Evolutionary conservation across 2,888 invertebrate genomes (phyloP), one percentile per base, ranked within the genome.

Genomic region (Xanthia icteritia): DNA sequence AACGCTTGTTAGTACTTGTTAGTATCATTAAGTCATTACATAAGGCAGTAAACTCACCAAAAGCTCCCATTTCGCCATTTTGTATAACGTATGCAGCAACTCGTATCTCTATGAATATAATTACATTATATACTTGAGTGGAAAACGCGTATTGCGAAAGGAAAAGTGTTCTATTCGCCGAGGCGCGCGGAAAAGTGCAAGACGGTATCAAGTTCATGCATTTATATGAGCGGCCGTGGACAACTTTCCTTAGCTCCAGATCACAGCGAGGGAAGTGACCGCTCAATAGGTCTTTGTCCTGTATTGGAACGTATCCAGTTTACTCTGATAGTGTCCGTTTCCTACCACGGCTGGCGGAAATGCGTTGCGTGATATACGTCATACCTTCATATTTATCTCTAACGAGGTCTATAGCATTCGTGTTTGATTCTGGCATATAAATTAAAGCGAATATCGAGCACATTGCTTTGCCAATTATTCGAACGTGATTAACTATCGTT

Each of bases 261-360:
- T 93, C 90, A 86, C 85, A 87, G 90, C 84, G 90, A 93, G 94
- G 96, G 95, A 95, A 95, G 91, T 96, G 95, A 93, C 94, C 94
- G 93, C 90, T 86, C 91, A 90, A 91, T 93, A 92, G 96, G 96
- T 96, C 96, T 96, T 95, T 96, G 96, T 96, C 96, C 96, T 93
- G 93, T 89, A 91, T 91, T 91, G 93, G 92, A 92, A 93, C 93
- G 91, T 92, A 94, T 94, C 95, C 93, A 94, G 94, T 95, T 94
- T 90, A 88, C 83, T 84, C 77, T 82, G 85, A 91, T 91, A 92
- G 87, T 82, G 89, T 88, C 86, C 80, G 85, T 88, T 92, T 92
- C 93, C 93, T 93, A 86, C 39, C 56, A 51, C 79, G 74, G 75
- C 77, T 79, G 81, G 86, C 93, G 93, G 94, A 92, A 93, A 91